Conservation (phyloP, 2,888 invertebrate species). For the Amorpha juglandis region DNA sequence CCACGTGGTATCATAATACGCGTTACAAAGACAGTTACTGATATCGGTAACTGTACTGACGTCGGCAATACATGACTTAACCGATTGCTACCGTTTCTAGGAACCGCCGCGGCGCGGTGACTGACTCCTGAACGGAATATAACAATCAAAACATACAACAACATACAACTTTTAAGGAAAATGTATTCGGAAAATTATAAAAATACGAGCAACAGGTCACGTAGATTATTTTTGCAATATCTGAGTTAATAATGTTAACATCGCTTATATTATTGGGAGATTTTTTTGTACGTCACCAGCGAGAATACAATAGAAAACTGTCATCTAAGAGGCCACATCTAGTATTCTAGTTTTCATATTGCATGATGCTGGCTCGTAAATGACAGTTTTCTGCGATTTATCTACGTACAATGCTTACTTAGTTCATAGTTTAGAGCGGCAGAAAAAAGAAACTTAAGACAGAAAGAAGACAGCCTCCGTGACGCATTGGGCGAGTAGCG, state of each 20-base stretch:
- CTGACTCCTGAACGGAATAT: not conserved
- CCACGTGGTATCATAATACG: not conserved
- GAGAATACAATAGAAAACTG: too few species aligned
- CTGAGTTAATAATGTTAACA: not conserved
- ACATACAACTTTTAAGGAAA: not conserved
- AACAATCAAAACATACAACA: not conserved
- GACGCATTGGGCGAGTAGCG: too few species aligned
- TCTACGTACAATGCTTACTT: too few species aligned
- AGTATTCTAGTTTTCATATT: too few species aligned
- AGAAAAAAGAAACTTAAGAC: too few species aligned
- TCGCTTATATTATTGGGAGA: too few species aligned
- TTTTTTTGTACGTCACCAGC: too few species aligned
- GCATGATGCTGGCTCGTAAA: too few species aligned
- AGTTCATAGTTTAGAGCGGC: too few species aligned
- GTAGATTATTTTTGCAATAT: not conserved
- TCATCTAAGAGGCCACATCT: too few species aligned
- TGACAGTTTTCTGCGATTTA: too few species aligned
- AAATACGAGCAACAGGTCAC: not conserved
- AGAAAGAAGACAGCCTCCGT: too few species aligned
- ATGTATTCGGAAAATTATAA: not conserved
- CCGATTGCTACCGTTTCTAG: not conserved
- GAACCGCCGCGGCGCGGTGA: not conserved
- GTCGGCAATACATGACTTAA: not conserved
- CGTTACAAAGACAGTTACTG: not conserved
- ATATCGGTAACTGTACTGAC: not conserved